A percentile compares a stretch with the other conserved stretches of the same genome.
These are phyloP conservation scores for Ia io DNA, from an alignment of 2,113 vertebrate genomes.

Conservation along the genomic window DNA sequence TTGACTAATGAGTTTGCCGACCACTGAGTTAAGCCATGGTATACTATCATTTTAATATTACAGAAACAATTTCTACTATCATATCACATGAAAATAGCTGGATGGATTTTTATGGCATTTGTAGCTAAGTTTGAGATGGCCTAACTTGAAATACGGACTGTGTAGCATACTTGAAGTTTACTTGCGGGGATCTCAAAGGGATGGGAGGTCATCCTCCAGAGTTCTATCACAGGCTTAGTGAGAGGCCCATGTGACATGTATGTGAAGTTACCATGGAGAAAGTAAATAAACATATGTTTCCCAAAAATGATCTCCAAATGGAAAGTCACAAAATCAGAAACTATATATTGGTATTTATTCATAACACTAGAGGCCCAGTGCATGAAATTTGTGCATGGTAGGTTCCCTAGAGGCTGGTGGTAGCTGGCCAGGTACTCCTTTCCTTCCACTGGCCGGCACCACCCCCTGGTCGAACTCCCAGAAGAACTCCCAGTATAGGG, in stretches of 20 bases:
- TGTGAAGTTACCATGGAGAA: not conserved
- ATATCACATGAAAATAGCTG: not conserved
- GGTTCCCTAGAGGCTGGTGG: too few relatives aligned
- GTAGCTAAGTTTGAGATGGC: not conserved
- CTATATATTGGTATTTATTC: not conserved
- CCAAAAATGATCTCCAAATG: not conserved
- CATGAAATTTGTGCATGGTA: too few relatives aligned
- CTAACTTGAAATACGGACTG: not conserved
- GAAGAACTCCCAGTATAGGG: too few relatives aligned
- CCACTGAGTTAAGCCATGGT: not conserved
- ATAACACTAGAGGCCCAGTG: not conserved
- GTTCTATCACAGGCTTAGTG: not conserved
- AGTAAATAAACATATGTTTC: not conserved
- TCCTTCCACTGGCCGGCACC: too few relatives aligned
- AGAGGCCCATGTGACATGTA: not conserved
- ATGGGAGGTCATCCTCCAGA: not conserved
- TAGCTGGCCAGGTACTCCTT: too few relatives aligned
- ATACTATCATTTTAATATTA: slow-evolving; percentile 12
- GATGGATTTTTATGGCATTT: slow-evolving; percentile 14
- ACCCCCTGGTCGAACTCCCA: too few relatives aligned
- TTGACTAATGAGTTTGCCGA: too few relatives aligned
- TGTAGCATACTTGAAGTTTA: not conserved
- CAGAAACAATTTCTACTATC: not conserved
- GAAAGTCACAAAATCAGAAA: not conserved
- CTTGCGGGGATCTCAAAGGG: not conserved